A percentile compares a stretch with the other conserved stretches of the same genome.
These are phyloP conservation scores for Dasyprocta punctata DNA, from an alignment of 2,113 vertebrate genomes.

Conservation along the genomic window DNA sequence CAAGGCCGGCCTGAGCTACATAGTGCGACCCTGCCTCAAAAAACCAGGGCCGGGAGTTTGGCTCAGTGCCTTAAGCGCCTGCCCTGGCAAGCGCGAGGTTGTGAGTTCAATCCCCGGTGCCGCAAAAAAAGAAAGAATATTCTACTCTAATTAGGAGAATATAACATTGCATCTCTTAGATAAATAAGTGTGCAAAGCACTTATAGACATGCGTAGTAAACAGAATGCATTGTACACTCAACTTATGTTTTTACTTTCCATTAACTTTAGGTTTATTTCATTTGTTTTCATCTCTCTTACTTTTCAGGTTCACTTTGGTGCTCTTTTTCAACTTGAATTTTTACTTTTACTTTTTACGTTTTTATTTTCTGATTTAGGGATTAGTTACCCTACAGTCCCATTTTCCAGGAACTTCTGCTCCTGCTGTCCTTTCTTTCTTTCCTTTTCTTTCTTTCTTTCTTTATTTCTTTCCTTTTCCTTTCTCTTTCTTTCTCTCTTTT, in stretches of 20 bases:
- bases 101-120: too few relatives aligned
- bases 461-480: too few relatives aligned
- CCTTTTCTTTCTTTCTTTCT: too few relatives aligned
- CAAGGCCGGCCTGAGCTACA: too few relatives aligned
- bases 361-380: background rate
- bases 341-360: background rate
- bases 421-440: too few relatives aligned
- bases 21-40: too few relatives aligned
- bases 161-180: background rate
- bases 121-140: too few relatives aligned
- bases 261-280: background rate
- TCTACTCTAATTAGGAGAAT: background rate
- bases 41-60: too few relatives aligned
- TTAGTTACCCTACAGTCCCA: background rate
- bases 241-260: background rate
- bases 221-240: background rate
- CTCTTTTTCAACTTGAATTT: background rate
- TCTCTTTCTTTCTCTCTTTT: too few relatives aligned
- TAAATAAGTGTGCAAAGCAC: background rate
- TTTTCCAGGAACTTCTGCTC: background rate
- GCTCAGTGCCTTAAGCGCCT: too few relatives aligned
- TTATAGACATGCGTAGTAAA: background rate
- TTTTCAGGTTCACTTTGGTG: background rate
- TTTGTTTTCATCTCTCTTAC: background rate
- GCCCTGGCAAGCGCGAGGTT: too few relatives aligned